phyloP scores from a whole-genome alignment of 2,797 vertebrate species.

The Alca torda region DNA sequence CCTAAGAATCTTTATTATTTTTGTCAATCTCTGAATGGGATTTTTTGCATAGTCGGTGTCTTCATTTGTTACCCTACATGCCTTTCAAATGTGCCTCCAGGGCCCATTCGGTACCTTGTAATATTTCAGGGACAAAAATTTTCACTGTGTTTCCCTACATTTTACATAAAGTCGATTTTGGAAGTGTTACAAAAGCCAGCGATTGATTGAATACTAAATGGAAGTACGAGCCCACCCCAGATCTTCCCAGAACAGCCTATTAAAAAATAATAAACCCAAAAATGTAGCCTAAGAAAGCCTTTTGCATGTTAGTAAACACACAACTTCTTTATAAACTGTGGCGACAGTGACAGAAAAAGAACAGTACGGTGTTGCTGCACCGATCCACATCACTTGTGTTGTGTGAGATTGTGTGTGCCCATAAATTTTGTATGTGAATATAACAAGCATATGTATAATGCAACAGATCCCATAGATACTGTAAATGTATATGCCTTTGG shows the following conservation, averaged over 20 bases:
- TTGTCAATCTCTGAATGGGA: conserved; percentile 65
- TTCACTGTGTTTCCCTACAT: not conserved
- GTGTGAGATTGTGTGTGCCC: conserved; percentile 45
- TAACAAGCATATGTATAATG: conserved; percentile 57
- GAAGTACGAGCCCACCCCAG: conserved; percentile 55
- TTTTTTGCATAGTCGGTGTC: conserved; percentile 58
- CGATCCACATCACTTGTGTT: conserved; percentile 46
- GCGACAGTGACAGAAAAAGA: conserved; percentile 54
- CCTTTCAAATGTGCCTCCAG: conserved; percentile 60
- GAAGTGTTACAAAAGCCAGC: conserved; percentile 71
- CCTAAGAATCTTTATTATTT: conserved; percentile 32
- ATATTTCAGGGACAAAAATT: conserved; percentile 38
- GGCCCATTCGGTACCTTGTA: conserved; percentile 44
- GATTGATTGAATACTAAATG: conserved; percentile 69
- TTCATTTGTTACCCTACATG: conserved; percentile 44
- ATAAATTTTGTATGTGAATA: conserved; percentile 51
- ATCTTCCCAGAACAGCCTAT: conserved; percentile 40
- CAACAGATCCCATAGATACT: conserved; percentile 64
- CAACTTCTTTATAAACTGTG: conserved; percentile 42
- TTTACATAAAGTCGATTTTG: conserved; percentile 39
- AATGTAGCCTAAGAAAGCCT: not conserved
- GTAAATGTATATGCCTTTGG: conserved; percentile 56
- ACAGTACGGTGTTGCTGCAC: conserved; percentile 37
- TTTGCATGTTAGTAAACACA: not conserved
- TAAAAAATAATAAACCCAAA: conserved; percentile 27